Evolutionary conservation across 2,888 invertebrate genomes (phyloP).

Genomic region (Rhamnusium bicolor): DNA sequence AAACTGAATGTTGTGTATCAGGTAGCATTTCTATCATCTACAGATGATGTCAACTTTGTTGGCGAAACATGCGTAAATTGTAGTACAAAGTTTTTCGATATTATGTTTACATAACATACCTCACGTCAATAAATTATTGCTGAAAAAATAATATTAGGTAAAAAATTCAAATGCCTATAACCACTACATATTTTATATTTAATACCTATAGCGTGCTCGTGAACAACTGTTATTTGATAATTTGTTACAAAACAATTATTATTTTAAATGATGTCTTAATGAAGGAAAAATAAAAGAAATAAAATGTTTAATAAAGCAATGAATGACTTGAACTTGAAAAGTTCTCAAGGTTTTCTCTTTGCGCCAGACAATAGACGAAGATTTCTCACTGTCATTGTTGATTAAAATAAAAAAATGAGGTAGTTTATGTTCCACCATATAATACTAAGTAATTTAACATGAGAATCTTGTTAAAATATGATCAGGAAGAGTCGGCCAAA

Average conservation of each 20-base stretch:
- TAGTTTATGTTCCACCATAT: constrained; percentile 35
- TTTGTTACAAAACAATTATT: constrained; percentile 44
- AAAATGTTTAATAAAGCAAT: constrained; percentile 44
- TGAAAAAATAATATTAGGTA: too few relatives aligned
- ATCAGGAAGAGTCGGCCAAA: neutral
- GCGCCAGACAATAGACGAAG: constrained; percentile 44
- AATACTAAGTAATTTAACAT: constrained; percentile 24
- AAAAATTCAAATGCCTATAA: neutral
- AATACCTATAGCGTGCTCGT: neutral
- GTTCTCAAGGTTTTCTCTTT: constrained; percentile 54
- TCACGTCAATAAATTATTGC: too few relatives aligned
- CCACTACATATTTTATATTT: neutral
- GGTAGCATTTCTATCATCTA: too few relatives aligned
- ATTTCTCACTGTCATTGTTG: constrained; percentile 53
- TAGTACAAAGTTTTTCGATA: too few relatives aligned
- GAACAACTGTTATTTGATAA: constrained; percentile 1
- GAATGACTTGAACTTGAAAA: constrained; percentile 49
- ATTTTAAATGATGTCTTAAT: constrained; percentile 39
- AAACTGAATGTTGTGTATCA: too few relatives aligned
- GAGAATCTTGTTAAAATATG: constrained; percentile 13
- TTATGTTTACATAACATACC: too few relatives aligned
- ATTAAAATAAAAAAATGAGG: constrained; percentile 43
- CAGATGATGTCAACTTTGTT: too few relatives aligned
- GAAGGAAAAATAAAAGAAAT: constrained; percentile 43
- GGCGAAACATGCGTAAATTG: too few relatives aligned